Evolutionary conservation across 2,797 vertebrate species (phyloP), one percentile per base, ranked within the genome.

Genomic region (Aplochiton taeniatus): DNA sequence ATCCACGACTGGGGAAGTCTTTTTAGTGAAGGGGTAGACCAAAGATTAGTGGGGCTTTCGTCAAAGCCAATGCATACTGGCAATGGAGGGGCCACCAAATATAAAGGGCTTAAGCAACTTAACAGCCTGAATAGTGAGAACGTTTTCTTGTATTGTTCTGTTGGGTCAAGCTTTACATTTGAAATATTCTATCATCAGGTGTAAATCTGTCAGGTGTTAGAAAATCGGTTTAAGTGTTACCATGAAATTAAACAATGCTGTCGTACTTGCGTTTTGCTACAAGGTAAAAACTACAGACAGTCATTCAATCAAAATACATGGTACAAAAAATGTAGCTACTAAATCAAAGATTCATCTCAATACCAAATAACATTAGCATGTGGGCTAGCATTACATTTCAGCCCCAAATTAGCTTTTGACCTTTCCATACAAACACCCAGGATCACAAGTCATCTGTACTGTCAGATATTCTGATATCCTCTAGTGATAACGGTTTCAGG

Each of bases 371-470:
- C 58, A 69, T 77, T 70, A 72, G 53, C 44, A 61, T 68, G 68
- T 50, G 67, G 54, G 44, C 50, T 42, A 55, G 63, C 63, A 66
- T 69, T 47, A 60, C 59, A 68, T 77, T 62, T 79, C 65, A 80
- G 66, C 66, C 53, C 47, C 11, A 45, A 12, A 41, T 51, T 0
- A 20, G 3, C 60, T 65, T 77, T 74, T 79, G 54, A 75, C 66
- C 64, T 51, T 57, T 10, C 45, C 46, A 63, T 42, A 16, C 61
- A 44, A 55, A 64, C 51, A 64, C 46, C 45, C 42, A 46, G 56
- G 31, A 68, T 66, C 63, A 61, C 51, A 17, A n/a, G 50, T 75
- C 66, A 78, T n/a, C n/a, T n/a, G n/a, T n/a, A n/a, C n/a, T n/a
- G 1, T 0, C 46, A 14, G 65, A 45, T 17, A 52, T 41, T 42